Percentiles rank a stretch among this genome's conserved stretches.
These are phyloP conservation scores for Zootermopsis nevadensis DNA, from an alignment of 2,888 invertebrate species.

Conservation along the genomic window DNA sequence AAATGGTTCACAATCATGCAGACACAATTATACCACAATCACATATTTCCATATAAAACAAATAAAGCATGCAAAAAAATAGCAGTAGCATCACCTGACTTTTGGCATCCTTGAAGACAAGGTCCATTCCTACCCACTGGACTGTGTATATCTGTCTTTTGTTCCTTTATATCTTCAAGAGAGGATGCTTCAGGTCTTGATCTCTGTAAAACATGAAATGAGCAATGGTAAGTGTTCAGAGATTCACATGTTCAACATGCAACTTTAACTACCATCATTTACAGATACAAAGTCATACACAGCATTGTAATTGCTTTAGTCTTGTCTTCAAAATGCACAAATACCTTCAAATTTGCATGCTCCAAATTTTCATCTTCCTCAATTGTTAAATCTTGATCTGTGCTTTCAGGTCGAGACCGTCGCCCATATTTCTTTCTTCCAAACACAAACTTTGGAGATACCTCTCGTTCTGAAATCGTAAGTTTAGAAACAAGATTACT, in stretches of 20 bases:
- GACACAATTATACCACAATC: too few relatives aligned
- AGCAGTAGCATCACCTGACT: constrained; percentile 30
- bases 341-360: constrained; percentile 50
- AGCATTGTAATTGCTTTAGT: constrained; percentile 54
- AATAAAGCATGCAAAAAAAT: too few relatives aligned
- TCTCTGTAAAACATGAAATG: constrained; percentile 34
- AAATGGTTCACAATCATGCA: too few relatives aligned
- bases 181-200: constrained; percentile 60
- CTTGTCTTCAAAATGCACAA: constrained; percentile 43
- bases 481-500: not conserved
- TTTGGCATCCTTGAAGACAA: not conserved
- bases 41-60: too few relatives aligned
- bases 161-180: constrained; percentile 66
- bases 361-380: constrained; percentile 51
- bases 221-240: not conserved
- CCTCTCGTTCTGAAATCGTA: constrained; percentile 69
- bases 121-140: not conserved
- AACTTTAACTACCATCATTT: not conserved
- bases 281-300: not conserved
- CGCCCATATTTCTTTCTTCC: constrained; percentile 83
- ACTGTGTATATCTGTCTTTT: constrained; percentile 59
- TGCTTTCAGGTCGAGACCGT: constrained; percentile 64
- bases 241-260: not conserved
- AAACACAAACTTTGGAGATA: constrained; percentile 78
- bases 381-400: constrained; percentile 49